phyloP scores from a whole-genome alignment of 1,140 invertebrate species.

The Ostrea denselamellosa region DNA sequence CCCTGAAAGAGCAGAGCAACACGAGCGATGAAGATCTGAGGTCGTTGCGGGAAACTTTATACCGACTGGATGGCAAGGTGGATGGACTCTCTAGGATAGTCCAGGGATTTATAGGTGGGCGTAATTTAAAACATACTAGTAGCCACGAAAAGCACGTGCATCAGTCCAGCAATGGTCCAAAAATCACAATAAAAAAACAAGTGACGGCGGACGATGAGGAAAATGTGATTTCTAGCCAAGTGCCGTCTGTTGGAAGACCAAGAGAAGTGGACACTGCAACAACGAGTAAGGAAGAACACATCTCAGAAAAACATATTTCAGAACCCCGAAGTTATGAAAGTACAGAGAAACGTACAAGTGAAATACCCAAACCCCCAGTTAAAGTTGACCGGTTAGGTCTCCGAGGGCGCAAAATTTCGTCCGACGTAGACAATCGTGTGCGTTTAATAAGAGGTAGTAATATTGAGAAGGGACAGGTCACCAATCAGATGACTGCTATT shows the following conservation, averaged over 20 bases:
- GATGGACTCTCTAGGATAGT: neutral
- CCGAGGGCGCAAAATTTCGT: neutral
- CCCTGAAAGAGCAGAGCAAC: neutral
- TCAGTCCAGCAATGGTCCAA: neutral
- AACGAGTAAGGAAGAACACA: neutral
- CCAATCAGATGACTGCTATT: neutral
- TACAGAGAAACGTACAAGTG: neutral
- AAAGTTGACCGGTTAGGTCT: neutral
- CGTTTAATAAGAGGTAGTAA: neutral
- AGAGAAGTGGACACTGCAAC: neutral
- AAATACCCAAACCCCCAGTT: neutral
- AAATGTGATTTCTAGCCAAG: neutral
- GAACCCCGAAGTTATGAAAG: neutral
- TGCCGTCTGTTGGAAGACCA: neutral
- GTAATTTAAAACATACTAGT: neutral
- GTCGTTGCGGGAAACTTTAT: neutral
- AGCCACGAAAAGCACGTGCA: neutral
- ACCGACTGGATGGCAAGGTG: neutral
- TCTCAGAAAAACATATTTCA: neutral
- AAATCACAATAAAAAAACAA: neutral
- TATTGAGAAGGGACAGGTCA: neutral
- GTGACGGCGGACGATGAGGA: neutral
- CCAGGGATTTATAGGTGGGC: neutral
- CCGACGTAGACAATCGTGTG: neutral
- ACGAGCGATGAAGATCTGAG: neutral